Evolutionary conservation across 2,797 vertebrate genomes (phyloP).

Genomic region (Aeoliscus strigatus): DNA sequence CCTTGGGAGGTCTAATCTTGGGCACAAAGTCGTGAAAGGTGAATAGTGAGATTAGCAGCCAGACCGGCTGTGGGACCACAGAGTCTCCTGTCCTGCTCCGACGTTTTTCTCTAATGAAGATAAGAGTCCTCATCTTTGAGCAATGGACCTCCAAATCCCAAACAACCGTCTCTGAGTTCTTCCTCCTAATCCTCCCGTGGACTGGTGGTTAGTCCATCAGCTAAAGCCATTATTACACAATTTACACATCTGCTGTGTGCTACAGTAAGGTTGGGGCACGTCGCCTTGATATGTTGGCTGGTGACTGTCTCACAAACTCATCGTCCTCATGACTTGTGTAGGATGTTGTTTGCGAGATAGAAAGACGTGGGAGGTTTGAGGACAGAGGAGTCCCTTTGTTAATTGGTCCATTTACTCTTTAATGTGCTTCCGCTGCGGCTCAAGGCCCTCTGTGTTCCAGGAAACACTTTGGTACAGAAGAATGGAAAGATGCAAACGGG

Average conservation of each 20-base stretch:
- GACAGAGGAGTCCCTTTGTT: slow-evolving; percentile 20
- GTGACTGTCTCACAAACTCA: no score
- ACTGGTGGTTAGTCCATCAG: not conserved
- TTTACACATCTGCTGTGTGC: not conserved
- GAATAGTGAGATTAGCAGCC: slow-evolving; percentile 34
- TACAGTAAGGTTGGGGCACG: not conserved
- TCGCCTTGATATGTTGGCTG: no score
- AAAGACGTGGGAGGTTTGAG: slow-evolving; percentile 8
- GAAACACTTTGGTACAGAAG: slow-evolving; percentile 33
- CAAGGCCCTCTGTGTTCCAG: slow-evolving; percentile 30
- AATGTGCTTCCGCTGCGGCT: slow-evolving; percentile 42
- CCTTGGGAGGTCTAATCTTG: slow-evolving; percentile 16
- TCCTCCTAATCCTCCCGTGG: slow-evolving; percentile 6
- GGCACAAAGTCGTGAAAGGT: slow-evolving; percentile 22
- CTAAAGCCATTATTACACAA: not conserved
- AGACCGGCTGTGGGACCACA: slow-evolving; percentile 1
- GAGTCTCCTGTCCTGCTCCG: not conserved
- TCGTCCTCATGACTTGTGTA: no score
- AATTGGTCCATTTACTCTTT: slow-evolving; percentile 52
- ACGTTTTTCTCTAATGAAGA: slow-evolving; percentile 13
- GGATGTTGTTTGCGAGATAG: no score
- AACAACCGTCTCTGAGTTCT: slow-evolving; percentile 2
- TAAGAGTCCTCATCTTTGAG: slow-evolving; percentile 20
- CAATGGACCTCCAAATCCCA: slow-evolving; percentile 26
- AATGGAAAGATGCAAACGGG: slow-evolving; percentile 9